A percentile compares a stretch with the other conserved stretches of the same genome.
Evolutionary conservation across 2,113 vertebrate genomes (phyloP).

Genomic region (Pogonocichla stellata): DNA sequence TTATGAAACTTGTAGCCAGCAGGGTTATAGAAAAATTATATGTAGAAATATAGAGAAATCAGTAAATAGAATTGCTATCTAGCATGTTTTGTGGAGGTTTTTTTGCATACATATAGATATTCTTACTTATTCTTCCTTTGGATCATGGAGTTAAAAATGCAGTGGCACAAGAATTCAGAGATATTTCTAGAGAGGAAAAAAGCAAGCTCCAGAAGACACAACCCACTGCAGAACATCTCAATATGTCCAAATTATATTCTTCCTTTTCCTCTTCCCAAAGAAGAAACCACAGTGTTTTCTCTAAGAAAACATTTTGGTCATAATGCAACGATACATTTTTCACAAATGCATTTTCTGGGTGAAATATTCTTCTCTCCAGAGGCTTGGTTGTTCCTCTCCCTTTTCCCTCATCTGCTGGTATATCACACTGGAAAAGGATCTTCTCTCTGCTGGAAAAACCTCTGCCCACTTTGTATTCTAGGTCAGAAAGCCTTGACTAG

Average conservation of each 20-base stretch:
- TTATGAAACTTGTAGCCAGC: background rate
- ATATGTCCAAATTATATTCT: background rate
- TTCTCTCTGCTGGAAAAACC: background rate
- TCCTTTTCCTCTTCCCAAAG: background rate
- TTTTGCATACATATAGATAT: background rate
- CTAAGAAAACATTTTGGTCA: background rate
- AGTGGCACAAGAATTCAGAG: background rate
- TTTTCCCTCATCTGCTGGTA: background rate
- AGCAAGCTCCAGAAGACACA: background rate
- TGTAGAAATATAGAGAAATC: background rate
- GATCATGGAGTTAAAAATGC: background rate
- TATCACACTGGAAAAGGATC: background rate
- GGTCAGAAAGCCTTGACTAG: rapidly evolving
- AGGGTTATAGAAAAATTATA: background rate
- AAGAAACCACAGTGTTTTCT: background rate
- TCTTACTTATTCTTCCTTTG: background rate
- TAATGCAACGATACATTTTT: background rate
- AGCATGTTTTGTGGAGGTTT: background rate
- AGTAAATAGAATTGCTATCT: background rate
- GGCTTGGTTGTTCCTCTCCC: rapidly evolving
- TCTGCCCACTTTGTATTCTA: rapidly evolving
- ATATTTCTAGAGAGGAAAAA: background rate
- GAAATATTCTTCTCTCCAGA: background rate
- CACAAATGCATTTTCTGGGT: background rate
- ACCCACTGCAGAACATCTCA: background rate